Conservation (phyloP, 2,113 vertebrate genomes). For the Ia io region DNA sequence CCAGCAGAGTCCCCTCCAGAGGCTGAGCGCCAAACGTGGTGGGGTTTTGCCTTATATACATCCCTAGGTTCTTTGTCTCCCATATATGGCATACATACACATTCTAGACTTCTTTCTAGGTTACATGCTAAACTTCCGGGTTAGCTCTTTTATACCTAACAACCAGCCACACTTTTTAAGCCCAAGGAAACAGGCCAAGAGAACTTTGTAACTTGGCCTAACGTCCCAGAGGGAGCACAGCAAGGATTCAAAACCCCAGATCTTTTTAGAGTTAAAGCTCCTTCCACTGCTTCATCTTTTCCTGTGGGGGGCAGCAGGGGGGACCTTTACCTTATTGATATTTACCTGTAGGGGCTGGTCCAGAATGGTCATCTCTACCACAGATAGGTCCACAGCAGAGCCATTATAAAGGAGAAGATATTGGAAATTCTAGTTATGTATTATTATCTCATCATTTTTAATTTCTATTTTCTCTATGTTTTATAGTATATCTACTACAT, state of each 20-base stretch:
- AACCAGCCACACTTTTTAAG: not conserved
- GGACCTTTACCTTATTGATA: not conserved
- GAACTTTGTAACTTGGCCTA: not conserved
- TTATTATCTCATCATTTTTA: not conserved
- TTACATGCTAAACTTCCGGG: too few relatives aligned
- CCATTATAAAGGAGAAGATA: not conserved
- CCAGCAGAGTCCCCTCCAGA: too few relatives aligned
- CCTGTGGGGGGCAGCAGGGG: too few relatives aligned
- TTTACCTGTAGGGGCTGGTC: not conserved
- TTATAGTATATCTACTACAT: not conserved
- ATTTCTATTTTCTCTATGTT: not conserved
- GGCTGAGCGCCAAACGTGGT: too few relatives aligned
- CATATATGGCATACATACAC: too few relatives aligned
- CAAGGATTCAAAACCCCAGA: not conserved
- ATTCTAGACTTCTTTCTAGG: too few relatives aligned
- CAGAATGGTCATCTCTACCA: too few relatives aligned
- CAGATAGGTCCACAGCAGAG: not conserved
- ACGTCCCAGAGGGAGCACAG: not conserved
- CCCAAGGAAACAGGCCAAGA: not conserved
- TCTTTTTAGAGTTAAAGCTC: not conserved
- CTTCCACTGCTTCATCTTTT: not conserved
- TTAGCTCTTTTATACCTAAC: not conserved
- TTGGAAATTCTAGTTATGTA: not conserved
- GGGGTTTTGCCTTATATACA: too few relatives aligned
- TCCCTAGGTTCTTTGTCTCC: too few relatives aligned